Conservation (phyloP, 2,888 invertebrate species). For the Megamerina dolium region DNA sequence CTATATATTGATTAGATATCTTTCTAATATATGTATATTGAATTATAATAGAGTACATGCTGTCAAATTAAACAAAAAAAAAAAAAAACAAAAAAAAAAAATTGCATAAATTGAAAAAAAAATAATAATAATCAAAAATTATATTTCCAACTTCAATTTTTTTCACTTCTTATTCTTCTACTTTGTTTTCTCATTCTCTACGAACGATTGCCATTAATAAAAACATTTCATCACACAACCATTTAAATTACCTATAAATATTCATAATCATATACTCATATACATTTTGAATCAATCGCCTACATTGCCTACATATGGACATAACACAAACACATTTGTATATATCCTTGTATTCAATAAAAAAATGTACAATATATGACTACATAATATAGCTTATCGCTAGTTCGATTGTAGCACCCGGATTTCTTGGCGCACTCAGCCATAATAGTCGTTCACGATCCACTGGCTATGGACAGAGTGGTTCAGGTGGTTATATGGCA, state of each 20-base stretch:
- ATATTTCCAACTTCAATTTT: too few species aligned
- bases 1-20: too few species aligned
- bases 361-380: conserved; percentile 14
- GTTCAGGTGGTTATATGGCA: conserved; percentile 9
- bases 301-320: too few species aligned
- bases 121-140: too few species aligned
- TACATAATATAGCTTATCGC: conserved; percentile 45
- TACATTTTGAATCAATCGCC: too few species aligned
- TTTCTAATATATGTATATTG: neutral
- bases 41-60: conserved; percentile 32
- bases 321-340: conserved; percentile 6
- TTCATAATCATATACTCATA: neutral
- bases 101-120: too few species aligned
- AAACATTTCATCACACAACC: neutral
- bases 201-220: too few species aligned
- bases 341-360: too few species aligned
- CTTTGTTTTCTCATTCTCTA: neutral
- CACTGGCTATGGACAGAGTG: conserved; percentile 25
- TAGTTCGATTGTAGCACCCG: conserved; percentile 46
- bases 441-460: conserved; percentile 41
- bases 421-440: conserved; percentile 44
- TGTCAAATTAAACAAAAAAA: too few species aligned
- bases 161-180: too few species aligned
- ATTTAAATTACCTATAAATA: neutral
- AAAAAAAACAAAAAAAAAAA: too few species aligned